Conservation (phyloP, 2,113 vertebrate genomes). For the Petaurus breviceps region DNA sequence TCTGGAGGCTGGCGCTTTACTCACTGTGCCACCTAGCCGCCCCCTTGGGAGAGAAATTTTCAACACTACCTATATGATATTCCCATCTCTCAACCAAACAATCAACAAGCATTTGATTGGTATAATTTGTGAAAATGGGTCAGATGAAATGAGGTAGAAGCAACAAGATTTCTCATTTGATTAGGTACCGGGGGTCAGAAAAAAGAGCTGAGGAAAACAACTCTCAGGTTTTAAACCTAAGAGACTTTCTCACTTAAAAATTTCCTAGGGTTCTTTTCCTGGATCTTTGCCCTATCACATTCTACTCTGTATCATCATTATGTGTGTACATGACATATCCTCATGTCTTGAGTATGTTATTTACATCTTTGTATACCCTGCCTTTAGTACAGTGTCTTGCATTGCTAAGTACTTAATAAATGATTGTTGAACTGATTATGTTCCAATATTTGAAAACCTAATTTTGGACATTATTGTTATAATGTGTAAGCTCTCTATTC, state of each 20-base stretch:
- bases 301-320: neutral
- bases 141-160: neutral
- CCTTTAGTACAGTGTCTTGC: neutral
- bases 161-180: neutral
- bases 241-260: neutral
- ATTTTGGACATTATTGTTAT: neutral
- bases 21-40: too few species aligned
- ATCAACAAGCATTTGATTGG: neutral
- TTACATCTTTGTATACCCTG: neutral
- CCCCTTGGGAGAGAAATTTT: neutral
- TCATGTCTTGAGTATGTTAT: neutral
- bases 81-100: neutral
- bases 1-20: too few species aligned
- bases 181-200: neutral
- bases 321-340: neutral
- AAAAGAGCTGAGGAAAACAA: neutral
- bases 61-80: neutral
- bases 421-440: neutral
- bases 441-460: neutral
- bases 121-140: neutral
- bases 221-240: neutral
- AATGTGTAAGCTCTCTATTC: neutral
- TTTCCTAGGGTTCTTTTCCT: neutral
- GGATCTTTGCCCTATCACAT: neutral
- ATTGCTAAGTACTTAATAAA: neutral